These are phyloP conservation scores for Ceratina calcarata DNA, from an alignment of 1,140 invertebrate species.

Conservation along the genomic window DNA sequence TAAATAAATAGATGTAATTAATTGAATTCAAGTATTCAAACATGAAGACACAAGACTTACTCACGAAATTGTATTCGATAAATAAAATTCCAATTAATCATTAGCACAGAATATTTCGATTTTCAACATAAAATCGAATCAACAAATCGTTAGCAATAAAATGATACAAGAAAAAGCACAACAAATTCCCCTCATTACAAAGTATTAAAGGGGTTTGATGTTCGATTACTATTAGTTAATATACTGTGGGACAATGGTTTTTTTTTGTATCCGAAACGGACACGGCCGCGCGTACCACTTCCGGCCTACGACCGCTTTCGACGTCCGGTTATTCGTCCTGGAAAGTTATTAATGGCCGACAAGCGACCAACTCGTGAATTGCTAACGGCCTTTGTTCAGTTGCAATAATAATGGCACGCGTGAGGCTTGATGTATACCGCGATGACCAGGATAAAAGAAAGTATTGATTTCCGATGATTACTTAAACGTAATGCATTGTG, in stretches of 20 bases:
- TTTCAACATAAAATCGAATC: too few species aligned
- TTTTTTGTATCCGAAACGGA: constrained; percentile 6
- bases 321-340: constrained; percentile 51
- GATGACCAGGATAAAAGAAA: constrained; percentile 6
- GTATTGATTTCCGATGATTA: constrained; percentile 20
- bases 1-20: too few species aligned
- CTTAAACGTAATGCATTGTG: not conserved
- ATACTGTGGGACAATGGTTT: constrained; percentile 15
- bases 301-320: constrained; percentile 29
- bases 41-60: too few species aligned
- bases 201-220: constrained; percentile 6
- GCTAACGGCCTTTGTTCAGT: constrained; percentile 30
- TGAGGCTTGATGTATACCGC: constrained; percentile 36
- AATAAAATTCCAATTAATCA: too few species aligned
- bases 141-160: not conserved
- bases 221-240: constrained; percentile 38
- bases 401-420: constrained; percentile 33
- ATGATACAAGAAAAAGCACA: rapidly evolving
- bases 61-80: too few species aligned
- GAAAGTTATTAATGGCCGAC: constrained; percentile 45
- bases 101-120: too few species aligned
- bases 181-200: not conserved
- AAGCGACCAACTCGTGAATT: constrained; percentile 1
- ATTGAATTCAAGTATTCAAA: too few species aligned
- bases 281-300: constrained; percentile 26